Conservation (phyloP, 2,888 invertebrate genomes). For the Lasioglossum pauxillum region DNA sequence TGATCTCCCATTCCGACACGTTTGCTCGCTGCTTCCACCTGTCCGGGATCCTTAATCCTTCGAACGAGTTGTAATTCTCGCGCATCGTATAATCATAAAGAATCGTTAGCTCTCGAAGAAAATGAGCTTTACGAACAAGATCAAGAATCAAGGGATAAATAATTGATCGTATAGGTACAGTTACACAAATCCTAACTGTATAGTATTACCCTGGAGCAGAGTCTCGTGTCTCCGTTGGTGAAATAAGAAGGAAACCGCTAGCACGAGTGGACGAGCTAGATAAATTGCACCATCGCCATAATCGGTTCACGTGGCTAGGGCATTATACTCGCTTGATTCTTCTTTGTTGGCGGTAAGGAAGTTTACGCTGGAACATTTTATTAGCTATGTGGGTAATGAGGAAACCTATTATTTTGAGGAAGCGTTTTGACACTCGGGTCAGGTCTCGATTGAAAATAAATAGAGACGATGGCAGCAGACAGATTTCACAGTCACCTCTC, state of each 20-base stretch:
- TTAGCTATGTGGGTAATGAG: background rate
- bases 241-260: background rate
- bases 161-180: background rate
- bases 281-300: slow-evolving; percentile 1
- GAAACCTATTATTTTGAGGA: background rate
- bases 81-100: background rate
- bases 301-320: background rate
- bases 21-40: background rate
- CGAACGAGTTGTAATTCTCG: background rate
- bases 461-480: background rate
- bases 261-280: background rate
- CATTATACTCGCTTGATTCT: slow-evolving; percentile 5
- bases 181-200: background rate
- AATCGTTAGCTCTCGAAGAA: background rate
- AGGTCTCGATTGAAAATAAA: background rate
- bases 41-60: background rate
- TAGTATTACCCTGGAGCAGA: background rate
- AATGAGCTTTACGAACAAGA: background rate
- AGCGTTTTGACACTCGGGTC: background rate
- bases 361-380: background rate
- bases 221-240: background rate
- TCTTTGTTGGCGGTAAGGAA: background rate
- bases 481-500: background rate
- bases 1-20: background rate
- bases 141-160: background rate